Evolutionary conservation across 2,888 invertebrate species (phyloP), one percentile per base, ranked within the genome.

Genomic region (Gnatocerus cornutus): DNA sequence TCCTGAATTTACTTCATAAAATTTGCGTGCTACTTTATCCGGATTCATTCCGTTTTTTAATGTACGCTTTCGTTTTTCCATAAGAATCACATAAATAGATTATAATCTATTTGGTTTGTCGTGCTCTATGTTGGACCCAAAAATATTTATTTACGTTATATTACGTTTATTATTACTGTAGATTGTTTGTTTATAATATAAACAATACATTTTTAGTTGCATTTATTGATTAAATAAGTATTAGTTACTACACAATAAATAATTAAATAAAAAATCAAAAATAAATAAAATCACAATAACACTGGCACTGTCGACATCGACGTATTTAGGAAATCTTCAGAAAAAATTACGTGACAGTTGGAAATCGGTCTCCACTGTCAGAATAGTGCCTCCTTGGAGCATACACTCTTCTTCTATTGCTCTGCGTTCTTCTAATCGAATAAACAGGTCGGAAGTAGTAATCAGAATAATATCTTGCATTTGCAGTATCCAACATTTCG

Each of bases 391-490:
- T n/a, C 2, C 45, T 58, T 6, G 58, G 58, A 27, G 27, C 58
- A 29, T 58, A 58, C 6, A 58, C 58, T 58, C 58, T 43, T 9
- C 58, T 45, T 29, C 58, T 43, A 12, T 58, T 39, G 43, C 29
- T 45, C 21, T 58, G 58, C 8, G 27, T 27, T 13, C 58, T 58
- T 45, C 58, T 58, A 9, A 27, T 27, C 12, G 58, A 14, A 45
- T 45, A 58, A 41, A 58, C 43, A 1, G 58, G 58, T 6, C 58
- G 10, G 13, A 58, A 58, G 21, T 13, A 46, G 16, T 46, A 46
- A 10, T 30, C 33, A 27, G 16, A n/a, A 55, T 55, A 55, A 55
- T 55, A 55, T 33, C 33, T 43, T 21, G 58, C 21, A 21, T 58
- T 43, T 10, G 58, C 58, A 0, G 58, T 58, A 45, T 58, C 41